Percentiles rank a stretch among this genome's conserved stretches.
Evolutionary conservation across 2,113 vertebrate genomes (phyloP).

Genomic region (Cygnus atratus): DNA sequence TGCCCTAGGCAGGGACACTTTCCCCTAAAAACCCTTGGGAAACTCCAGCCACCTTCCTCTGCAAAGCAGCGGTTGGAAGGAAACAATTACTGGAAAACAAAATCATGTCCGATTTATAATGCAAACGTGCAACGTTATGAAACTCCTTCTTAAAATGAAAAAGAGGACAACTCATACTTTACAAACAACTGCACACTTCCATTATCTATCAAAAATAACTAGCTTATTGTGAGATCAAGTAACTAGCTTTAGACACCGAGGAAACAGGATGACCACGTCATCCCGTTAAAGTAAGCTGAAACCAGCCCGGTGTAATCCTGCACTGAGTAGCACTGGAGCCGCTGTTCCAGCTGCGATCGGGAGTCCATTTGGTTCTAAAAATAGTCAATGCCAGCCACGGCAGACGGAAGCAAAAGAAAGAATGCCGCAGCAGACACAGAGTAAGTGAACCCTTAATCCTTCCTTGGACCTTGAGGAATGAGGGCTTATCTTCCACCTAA

Average conservation of each 20-base stretch:
- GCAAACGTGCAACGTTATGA: not conserved
- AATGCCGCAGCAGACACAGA: conserved; percentile 18
- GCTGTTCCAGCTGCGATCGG: not conserved
- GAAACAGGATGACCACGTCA: not conserved
- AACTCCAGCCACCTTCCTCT: not conserved
- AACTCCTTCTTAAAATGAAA: not conserved
- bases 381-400: not conserved
- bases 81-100: not conserved
- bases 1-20: too few relatives aligned
- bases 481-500: conserved; percentile 3
- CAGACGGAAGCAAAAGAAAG: not conserved
- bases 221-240: not conserved
- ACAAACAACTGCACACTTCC: not conserved
- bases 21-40: not conserved
- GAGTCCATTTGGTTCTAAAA: not conserved
- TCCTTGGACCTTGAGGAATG: conserved; percentile 40
- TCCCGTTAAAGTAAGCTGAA: not conserved
- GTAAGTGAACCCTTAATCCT: conserved; percentile 14
- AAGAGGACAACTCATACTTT: not conserved
- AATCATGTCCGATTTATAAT: fast-evolving
- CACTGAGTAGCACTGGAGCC: not conserved
- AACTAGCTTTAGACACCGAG: not conserved
- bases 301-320: not conserved
- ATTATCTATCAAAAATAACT: not conserved
- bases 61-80: not conserved